Conservation (phyloP, 2,797 vertebrate species). For the Diceros bicornis region DNA sequence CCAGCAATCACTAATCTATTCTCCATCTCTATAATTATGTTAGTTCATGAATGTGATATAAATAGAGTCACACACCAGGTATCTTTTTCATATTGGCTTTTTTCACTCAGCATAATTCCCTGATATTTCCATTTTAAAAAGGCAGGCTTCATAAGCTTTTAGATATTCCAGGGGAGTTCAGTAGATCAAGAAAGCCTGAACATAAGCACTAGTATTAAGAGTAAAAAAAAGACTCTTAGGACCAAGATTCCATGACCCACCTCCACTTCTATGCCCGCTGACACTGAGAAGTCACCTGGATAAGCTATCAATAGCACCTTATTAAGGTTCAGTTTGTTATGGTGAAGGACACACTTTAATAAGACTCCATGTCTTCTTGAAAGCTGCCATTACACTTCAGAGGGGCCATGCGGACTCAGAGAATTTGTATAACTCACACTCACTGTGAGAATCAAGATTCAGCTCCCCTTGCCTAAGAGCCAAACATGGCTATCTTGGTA, state of each 20-base stretch:
- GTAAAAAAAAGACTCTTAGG: neutral
- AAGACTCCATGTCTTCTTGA: neutral
- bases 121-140: neutral
- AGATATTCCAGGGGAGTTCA: neutral
- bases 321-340: neutral
- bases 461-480: neutral
- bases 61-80: neutral
- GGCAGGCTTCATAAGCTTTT: neutral
- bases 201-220: neutral
- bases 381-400: neutral
- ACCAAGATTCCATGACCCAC: neutral
- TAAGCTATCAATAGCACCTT: neutral
- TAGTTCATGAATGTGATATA: neutral
- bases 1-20: neutral
- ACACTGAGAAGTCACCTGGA: neutral
- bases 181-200: neutral
- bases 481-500: neutral
- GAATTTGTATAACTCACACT: no score
- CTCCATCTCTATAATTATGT: neutral
- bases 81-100: neutral
- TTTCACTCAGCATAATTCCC: neutral
- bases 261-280: neutral
- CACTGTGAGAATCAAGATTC: neutral
- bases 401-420: neutral
- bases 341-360: neutral